Conservation (phyloP, 1,140 invertebrate genomes). For the Medauroidea extradentata region DNA sequence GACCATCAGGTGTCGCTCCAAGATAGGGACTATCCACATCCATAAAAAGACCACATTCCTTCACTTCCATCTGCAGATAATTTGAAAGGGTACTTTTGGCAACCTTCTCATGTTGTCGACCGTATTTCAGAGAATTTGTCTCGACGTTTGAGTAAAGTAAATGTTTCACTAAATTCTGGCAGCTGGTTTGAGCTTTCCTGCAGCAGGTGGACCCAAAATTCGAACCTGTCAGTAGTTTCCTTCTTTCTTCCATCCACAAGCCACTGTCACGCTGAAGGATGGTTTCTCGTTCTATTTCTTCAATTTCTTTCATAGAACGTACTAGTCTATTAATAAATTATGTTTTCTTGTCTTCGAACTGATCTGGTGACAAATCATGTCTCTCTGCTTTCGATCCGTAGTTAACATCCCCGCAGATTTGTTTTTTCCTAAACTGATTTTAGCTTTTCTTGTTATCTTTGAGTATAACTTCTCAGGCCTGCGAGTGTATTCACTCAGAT, state of each 20-base stretch:
- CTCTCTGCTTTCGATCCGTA: no score
- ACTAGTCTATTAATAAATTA: not conserved
- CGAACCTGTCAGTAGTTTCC: constrained; percentile 24
- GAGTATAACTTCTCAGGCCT: no score
- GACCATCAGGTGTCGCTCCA: constrained; percentile 2
- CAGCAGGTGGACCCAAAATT: constrained; percentile 31
- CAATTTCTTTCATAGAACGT: not conserved
- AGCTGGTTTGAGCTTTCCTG: constrained; percentile 17
- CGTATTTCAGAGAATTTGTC: not conserved
- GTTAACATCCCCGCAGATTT: no score
- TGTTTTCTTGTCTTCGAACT: not conserved
- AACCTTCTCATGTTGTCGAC: not conserved
- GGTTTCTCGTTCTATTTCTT: not conserved
- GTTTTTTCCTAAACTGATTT: no score
- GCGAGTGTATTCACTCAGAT: no score
- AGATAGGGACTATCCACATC: not conserved
- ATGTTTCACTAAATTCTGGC: not conserved
- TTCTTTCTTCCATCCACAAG: constrained; percentile 1
- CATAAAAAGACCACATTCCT: constrained; percentile 2
- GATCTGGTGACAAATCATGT: no score
- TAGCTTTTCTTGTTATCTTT: no score
- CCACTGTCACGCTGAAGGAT: constrained; percentile 1
- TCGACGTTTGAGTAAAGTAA: not conserved
- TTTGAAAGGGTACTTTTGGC: not conserved
- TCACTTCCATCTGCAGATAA: not conserved